Evolutionary conservation across 2,888 invertebrate genomes (phyloP), one percentile per base, ranked within the genome.

Genomic region (Agrotis ipsilon): DNA sequence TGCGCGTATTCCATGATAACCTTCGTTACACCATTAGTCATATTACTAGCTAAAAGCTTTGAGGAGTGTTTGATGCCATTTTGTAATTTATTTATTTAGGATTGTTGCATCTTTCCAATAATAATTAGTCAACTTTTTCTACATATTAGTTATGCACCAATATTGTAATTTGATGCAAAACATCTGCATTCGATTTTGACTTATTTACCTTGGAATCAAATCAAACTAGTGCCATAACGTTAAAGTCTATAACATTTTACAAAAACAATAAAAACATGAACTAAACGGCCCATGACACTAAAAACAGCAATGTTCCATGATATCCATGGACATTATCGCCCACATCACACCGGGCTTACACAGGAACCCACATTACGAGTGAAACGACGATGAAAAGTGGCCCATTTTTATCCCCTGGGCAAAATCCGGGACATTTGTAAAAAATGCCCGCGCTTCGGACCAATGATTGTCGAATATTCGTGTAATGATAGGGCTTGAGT

Each of bases 401-500:
- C 18, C 48, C 70, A 80, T 81, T 84, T 80, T 81, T 72, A 78
- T 68, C 72, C 67, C 51, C 45, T 49, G 68, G 65, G 51, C 49
- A 52, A 74, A 81, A 78, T 68, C 79, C 72, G 72, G 63, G 69
- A 49, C 66, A 82, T 78, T 81, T 75, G 75, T 76, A 78, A 83
- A 84, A 84, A 81, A 80, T 72, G 69, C 63, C 58, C 69, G 72
- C 73, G 71, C 78, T 72, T 73, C 46, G 74, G 75, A 75, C 71
- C 75, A 72, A 81, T 78, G 79, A 84, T 71, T 81, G 81, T 78
- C 76, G 72, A 84, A 86, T 84, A 77, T 82, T 77, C 70, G 67
- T 73, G 73, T 84, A 82, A 84, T 81, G 81, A 80, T 48, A 6
- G 52, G 14, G 49, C 2, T 64, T 43, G 24, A 76, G 68, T 46